These are phyloP conservation scores for Osmerus eperlanus DNA, from an alignment of 2,113 vertebrate genomes.

Conservation along the genomic window DNA sequence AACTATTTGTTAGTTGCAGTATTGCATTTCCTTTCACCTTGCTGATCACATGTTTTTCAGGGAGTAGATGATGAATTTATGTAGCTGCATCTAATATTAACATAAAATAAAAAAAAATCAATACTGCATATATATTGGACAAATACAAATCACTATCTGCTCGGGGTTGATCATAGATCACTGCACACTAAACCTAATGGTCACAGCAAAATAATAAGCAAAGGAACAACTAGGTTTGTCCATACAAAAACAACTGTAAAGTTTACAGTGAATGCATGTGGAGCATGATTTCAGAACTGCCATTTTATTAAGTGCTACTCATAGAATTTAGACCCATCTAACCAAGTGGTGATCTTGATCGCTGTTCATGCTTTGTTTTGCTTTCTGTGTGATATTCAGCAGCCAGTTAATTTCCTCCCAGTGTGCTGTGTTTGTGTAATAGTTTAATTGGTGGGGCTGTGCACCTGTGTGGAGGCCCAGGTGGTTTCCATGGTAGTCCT, in stretches of 20 bases:
- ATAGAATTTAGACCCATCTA: no score
- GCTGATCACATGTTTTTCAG: not conserved
- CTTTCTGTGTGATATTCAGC: conserved; percentile 47
- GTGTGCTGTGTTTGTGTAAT: conserved; percentile 72
- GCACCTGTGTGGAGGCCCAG: conserved; percentile 71
- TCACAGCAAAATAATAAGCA: no score
- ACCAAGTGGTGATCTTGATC: conserved; percentile 8
- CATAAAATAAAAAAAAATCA: not conserved
- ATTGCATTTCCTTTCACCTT: conserved; percentile 1
- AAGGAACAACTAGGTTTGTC: not conserved
- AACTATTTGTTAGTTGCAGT: not conserved
- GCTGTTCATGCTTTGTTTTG: conserved; percentile 46
- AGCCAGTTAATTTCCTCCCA: conserved; percentile 69
- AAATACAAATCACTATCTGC: not conserved
- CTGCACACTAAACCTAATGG: not conserved
- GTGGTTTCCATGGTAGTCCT: conserved; percentile 68
- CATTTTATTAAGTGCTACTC: no score
- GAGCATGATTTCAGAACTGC: no score
- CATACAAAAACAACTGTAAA: not conserved
- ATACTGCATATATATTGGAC: conserved; percentile 1
- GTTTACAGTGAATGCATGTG: not conserved
- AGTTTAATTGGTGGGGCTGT: conserved; percentile 71
- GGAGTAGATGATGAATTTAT: not conserved
- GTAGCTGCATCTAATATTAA: not conserved
- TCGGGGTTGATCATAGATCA: not conserved